Evolutionary conservation across 1,140 invertebrate species (phyloP).

Genomic region (Ceratoteleas bidentatus): DNA sequence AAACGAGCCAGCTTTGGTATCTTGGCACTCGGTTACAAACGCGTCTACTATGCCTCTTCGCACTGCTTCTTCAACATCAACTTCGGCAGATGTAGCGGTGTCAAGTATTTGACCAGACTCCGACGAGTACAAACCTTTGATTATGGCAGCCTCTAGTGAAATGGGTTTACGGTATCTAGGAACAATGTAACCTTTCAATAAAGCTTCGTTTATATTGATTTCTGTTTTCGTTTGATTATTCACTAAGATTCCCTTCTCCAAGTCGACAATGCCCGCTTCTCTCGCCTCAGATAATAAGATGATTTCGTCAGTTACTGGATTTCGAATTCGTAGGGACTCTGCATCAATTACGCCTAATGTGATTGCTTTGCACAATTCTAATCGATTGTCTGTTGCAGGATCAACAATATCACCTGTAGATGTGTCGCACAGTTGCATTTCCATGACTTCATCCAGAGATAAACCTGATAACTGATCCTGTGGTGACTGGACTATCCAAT

Average conservation of each 20-base stretch:
- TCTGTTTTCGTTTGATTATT: slow-evolving; percentile 86
- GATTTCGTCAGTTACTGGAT: slow-evolving; percentile 87
- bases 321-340: slow-evolving; percentile 86
- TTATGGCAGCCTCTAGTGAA: slow-evolving; percentile 88
- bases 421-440: slow-evolving; percentile 85
- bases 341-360: slow-evolving; percentile 88
- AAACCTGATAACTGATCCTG: slow-evolving; percentile 76
- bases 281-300: slow-evolving; percentile 88
- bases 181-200: slow-evolving; percentile 86
- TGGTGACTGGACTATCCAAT: slow-evolving; percentile 64
- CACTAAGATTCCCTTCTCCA: slow-evolving; percentile 86
- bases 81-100: slow-evolving; percentile 84
- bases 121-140: slow-evolving; percentile 87
- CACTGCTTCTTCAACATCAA: slow-evolving; percentile 87
- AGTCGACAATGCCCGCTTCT: slow-evolving; percentile 89
- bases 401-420: slow-evolving; percentile 85
- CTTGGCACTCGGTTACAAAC: slow-evolving; percentile 90
- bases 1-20: slow-evolving; percentile 86
- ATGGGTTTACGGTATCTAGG: slow-evolving; percentile 86
- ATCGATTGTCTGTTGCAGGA: slow-evolving; percentile 82
- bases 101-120: slow-evolving; percentile 88
- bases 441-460: slow-evolving; percentile 85
- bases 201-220: slow-evolving; percentile 87
- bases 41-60: slow-evolving; percentile 90
- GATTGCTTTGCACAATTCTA: slow-evolving; percentile 88